Percentiles rank a stretch among this genome's conserved stretches.
phyloP scores from a whole-genome alignment of 2,113 vertebrate genomes.

The Regulus satrapa region DNA sequence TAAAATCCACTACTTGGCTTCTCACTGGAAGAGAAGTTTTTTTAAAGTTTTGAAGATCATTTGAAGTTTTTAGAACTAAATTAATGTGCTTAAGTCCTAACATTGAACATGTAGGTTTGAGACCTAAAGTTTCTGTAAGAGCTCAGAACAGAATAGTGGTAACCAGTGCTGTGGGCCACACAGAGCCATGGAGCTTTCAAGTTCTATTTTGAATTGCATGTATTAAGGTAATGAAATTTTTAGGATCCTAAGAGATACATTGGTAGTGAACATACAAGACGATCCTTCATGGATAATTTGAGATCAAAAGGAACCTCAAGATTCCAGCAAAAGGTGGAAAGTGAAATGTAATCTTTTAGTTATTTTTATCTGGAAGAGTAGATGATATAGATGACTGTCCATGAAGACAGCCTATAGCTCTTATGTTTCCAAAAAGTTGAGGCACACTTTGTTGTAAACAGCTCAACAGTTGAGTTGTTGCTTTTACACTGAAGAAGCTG shows the following conservation, averaged over 20 bases:
- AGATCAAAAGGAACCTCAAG: slow-evolving; percentile 52
- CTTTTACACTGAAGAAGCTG: not conserved
- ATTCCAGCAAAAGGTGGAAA: slow-evolving; percentile 46
- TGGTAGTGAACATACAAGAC: not conserved
- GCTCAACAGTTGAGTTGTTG: not conserved
- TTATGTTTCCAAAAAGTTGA: not conserved
- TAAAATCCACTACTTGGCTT: not conserved
- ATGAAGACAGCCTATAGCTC: not conserved
- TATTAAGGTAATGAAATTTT: slow-evolving; percentile 10
- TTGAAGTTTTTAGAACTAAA: not conserved
- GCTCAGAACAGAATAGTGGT: not conserved
- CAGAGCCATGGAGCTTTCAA: not conserved
- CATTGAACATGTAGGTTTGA: not conserved
- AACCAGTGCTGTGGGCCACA: not conserved
- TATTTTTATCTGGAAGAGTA: slow-evolving; percentile 41
- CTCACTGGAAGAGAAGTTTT: not conserved
- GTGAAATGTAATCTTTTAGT: slow-evolving; percentile 44
- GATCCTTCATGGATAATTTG: slow-evolving; percentile 19
- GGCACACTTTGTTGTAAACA: not conserved
- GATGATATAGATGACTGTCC: not conserved
- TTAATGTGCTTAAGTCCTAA: not conserved
- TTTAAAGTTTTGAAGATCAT: no score
- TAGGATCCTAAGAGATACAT: not conserved
- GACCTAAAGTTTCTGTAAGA: not conserved
- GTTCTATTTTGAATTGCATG: slow-evolving; percentile 39